Evolutionary conservation across 2,797 vertebrate genomes (phyloP), one percentile per base, ranked within the genome.

Genomic region (Taeniopygia guttata): DNA sequence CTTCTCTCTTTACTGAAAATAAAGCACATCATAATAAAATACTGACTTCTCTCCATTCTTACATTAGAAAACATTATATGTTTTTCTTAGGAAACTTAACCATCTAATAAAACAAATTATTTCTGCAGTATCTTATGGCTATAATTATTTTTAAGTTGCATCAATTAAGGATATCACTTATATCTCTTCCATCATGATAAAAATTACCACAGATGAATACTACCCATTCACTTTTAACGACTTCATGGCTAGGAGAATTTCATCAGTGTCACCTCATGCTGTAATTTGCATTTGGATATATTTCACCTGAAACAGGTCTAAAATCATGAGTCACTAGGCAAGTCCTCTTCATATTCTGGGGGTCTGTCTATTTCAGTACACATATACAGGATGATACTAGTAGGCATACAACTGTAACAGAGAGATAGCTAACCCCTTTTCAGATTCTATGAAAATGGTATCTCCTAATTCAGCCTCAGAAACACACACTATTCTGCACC

Each of bases 1-100:
- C 25, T 92, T 95, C 58, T 92, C 27, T 30, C 72, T 87, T 77
- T 67, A 45, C 73, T 69, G 73, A 87, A 92, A 93, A 93, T 55
- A 59, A 5, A 78, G 23, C 16, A 69, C 2, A 12, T 76, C 32
- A 6, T 78, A 75, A 89, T 85, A 72, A 81, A 55, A 73, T 76
- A 40, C 42, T 19, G n/a, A 64, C 29, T 89, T 54, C 40, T 49
- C 52, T 85, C 26, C 1, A 2, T 62, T 93, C 56, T 70, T 81
- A 32, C 10, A 52, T 32, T 81, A 90, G 17, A 19, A 46, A 22
- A 52, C 40, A 67, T 54, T 43, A 51, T 5, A 38, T 11, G 18
- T 42, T 89, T 89, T 76, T 76, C 59, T 69, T 59, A 64, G 25
- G 23, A 66, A 87, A 83, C 13, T 62, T 25, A 84, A 59, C 9